Evolutionary conservation across 2,797 vertebrate genomes (phyloP), one percentile per base, ranked within the genome.

Genomic region (Zalophus californianus): DNA sequence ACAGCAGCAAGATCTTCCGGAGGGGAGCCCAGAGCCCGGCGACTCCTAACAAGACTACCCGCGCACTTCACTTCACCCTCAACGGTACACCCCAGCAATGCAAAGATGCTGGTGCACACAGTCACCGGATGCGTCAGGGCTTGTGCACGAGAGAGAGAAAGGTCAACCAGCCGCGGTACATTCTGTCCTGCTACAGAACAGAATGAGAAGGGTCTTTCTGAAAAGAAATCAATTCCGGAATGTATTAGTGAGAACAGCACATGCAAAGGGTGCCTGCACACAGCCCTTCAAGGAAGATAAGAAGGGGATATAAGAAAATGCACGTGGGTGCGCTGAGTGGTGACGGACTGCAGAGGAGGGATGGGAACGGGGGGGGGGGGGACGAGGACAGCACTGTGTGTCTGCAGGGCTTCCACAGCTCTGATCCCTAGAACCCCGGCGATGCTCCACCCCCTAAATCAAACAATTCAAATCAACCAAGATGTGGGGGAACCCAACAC

Each of bases 111-210:
- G 4, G 10, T 11, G 48, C 75, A 3, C 27, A 10, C 10, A 2
- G 75, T 16, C 1, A 21, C 18, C 10, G 16, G 10, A 5, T 2
- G 0, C 48, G 1, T 16, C 48, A n/a, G 0, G 1, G 29, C 44
- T 1, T 20, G 75, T 2, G 1, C 75, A 5, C 29, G 3, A 12
- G 6, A 14, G 12, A 25, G 38, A 44, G 12, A 25, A 23, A 44
- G 23, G 12, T 1, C 23, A 1, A 44, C 12, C 11, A n/a, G 62
- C 15, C 15, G 7, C 62, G 16, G 29, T 1, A 16, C 15, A 1
- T 7, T 44, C 44, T 8, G 7, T 16, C 18, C 2, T 21, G 21
- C 38, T 27, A 15, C 0, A 44, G 23, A 7, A 44, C 38, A 73
- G 38, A 41, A 27, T 25, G 6, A 25, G 21, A 5, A 72, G 10